A percentile compares a stretch with the other conserved stretches of the same genome.
phyloP scores from a whole-genome alignment of 1,140 invertebrate genomes.

The Lycorma delicatula region DNA sequence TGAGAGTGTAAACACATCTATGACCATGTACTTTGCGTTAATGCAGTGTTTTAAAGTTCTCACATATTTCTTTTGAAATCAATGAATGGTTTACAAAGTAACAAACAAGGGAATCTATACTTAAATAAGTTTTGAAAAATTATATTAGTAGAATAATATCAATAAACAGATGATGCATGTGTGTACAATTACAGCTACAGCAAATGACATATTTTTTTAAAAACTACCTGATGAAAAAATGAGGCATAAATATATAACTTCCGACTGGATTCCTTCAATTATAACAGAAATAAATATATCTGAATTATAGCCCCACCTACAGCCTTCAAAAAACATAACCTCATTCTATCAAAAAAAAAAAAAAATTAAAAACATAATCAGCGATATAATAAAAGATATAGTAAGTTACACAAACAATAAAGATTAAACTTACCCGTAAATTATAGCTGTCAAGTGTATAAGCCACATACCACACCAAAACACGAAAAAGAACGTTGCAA shows the following conservation, averaged over 20 bases:
- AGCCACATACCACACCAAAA: constrained; percentile 57
- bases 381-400: neutral
- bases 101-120: no score
- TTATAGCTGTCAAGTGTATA: constrained; percentile 51
- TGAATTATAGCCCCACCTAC: neutral
- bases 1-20: no score
- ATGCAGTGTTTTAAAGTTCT: no score
- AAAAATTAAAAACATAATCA: neutral
- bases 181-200: no score
- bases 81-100: no score
- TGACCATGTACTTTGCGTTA: no score
- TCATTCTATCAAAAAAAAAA: neutral
- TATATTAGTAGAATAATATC: no score
- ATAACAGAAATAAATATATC: neutral
- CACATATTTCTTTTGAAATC: no score
- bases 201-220: no score
- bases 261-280: neutral
- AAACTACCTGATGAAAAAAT: no score
- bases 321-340: constrained; percentile 3
- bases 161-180: no score
- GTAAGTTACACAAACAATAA: neutral
- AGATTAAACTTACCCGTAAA: constrained; percentile 43
- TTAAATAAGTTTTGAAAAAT: no score
- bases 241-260: neutral
- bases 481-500: constrained; percentile 56